Evolutionary conservation across 2,888 invertebrate species (phyloP).

Genomic region (Bembecia ichneumoniformis): DNA sequence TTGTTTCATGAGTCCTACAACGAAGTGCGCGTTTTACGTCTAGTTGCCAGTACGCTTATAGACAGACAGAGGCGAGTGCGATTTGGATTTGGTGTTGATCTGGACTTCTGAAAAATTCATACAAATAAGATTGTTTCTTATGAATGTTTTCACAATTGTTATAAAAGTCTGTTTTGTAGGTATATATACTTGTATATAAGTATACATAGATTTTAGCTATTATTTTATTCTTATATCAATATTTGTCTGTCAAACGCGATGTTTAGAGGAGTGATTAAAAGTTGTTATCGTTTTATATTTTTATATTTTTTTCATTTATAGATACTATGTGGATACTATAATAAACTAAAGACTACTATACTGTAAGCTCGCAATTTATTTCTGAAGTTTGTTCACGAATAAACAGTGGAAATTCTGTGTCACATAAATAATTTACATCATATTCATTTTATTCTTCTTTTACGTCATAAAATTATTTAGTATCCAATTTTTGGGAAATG

Average conservation of each 20-base stretch:
- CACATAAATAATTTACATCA: too few relatives aligned
- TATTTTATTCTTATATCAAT: conserved; percentile 39
- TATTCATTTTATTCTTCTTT: too few relatives aligned
- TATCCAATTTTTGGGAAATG: too few relatives aligned
- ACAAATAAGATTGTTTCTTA: neutral
- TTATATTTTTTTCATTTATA: neutral
- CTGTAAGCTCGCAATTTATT: too few relatives aligned
- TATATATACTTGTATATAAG: conserved; percentile 66
- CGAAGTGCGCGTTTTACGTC: conserved; percentile 43
- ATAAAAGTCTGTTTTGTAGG: conserved; percentile 35
- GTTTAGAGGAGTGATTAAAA: conserved; percentile 50
- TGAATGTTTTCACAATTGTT: neutral
- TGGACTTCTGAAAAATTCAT: conserved; percentile 43
- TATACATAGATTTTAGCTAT: conserved; percentile 69
- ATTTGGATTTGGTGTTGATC: conserved; percentile 54
- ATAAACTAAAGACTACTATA: too few relatives aligned
- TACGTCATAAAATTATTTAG: too few relatives aligned
- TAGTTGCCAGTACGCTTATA: conserved; percentile 49
- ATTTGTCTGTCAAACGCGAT: conserved; percentile 20
- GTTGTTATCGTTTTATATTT: neutral
- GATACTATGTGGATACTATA: too few relatives aligned
- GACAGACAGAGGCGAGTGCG: conserved; percentile 50
- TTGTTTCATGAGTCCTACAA: conserved; percentile 43
- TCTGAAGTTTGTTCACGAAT: too few relatives aligned
- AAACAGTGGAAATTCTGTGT: too few relatives aligned